Percentiles rank a stretch among this genome's conserved stretches.
phyloP scores from a whole-genome alignment of 2,888 invertebrate species.

The Anoplius nigerrimus region DNA sequence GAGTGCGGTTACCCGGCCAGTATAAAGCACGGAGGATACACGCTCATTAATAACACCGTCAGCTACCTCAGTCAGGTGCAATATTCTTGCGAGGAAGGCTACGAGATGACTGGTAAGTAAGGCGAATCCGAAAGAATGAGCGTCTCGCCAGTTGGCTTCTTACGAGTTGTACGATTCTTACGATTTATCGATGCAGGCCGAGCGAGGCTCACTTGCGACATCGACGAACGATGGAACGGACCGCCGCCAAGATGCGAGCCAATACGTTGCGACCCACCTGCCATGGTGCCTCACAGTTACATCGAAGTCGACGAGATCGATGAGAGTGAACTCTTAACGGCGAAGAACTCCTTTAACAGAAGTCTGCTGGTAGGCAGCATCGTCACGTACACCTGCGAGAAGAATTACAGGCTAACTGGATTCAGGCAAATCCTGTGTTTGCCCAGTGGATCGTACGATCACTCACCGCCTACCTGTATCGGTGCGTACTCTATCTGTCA shows the following conservation, averaged over 20 bases:
- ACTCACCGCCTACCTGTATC: slow-evolving; percentile 84
- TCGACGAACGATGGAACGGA: slow-evolving; percentile 95
- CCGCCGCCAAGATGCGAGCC: slow-evolving; percentile 91
- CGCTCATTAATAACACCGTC: slow-evolving; percentile 88
- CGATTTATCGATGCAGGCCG: slow-evolving; percentile 76
- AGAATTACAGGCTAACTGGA: slow-evolving; percentile 83
- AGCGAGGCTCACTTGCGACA: slow-evolving; percentile 90
- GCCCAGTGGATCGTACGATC: slow-evolving; percentile 87
- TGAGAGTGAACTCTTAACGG: slow-evolving; percentile 43
- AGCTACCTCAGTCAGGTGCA: slow-evolving; percentile 91
- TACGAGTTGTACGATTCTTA: neutral
- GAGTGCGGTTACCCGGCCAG: slow-evolving; percentile 93
- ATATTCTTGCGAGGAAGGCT: slow-evolving; percentile 89
- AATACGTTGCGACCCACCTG: slow-evolving; percentile 68
- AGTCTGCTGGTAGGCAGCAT: slow-evolving; percentile 80
- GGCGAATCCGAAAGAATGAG: neutral
- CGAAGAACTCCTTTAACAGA: slow-evolving; percentile 60
- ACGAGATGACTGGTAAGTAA: slow-evolving; percentile 83
- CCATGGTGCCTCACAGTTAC: slow-evolving; percentile 61
- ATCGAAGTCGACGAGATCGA: slow-evolving; percentile 67
- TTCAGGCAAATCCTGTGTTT: slow-evolving; percentile 82
- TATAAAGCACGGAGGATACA: slow-evolving; percentile 88
- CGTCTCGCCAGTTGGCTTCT: neutral
- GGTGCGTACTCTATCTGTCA: slow-evolving; percentile 72
- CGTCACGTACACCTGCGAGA: slow-evolving; percentile 85